Conservation (phyloP, 1,140 invertebrate genomes). For the Aphelenchoides avenae region DNA sequence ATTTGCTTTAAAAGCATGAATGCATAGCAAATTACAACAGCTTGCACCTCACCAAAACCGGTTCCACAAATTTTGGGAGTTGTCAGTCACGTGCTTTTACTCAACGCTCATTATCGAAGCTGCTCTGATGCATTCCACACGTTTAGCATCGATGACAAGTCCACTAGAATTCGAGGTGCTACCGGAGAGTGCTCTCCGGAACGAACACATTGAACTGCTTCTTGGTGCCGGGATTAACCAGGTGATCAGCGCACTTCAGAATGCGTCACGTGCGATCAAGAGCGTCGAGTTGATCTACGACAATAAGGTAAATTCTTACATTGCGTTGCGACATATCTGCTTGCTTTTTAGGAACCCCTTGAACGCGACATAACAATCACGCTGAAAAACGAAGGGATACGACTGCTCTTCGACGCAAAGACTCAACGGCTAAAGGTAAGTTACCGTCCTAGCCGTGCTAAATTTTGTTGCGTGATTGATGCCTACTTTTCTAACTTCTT, state of each 20-base stretch:
- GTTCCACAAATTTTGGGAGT: too few relatives aligned
- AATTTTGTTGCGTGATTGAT: too few relatives aligned
- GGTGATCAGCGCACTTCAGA: conserved; percentile 46
- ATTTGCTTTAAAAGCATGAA: too few relatives aligned
- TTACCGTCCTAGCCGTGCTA: too few relatives aligned
- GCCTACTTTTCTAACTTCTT: too few relatives aligned
- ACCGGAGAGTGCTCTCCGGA: conserved; percentile 47
- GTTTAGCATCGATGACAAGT: not conserved
- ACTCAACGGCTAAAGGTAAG: conserved; percentile 46
- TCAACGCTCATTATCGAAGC: too few relatives aligned
- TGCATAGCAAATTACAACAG: too few relatives aligned
- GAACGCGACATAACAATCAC: conserved; percentile 49
- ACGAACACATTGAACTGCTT: conserved; percentile 53
- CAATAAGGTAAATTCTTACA: conserved; percentile 46
- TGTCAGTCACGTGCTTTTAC: too few relatives aligned
- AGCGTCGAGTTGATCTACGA: conserved; percentile 52
- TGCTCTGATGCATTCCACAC: too few relatives aligned
- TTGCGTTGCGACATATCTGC: not conserved
- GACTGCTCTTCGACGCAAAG: conserved; percentile 48
- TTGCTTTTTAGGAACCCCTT: conserved; percentile 49
- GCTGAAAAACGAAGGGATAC: conserved; percentile 53
- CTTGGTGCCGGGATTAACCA: conserved; percentile 57
- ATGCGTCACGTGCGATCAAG: conserved; percentile 40
- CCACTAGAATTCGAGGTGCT: conserved; percentile 48
- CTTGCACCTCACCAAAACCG: too few relatives aligned